Evolutionary conservation across 2,797 vertebrate species (phyloP), one percentile per base, ranked within the genome.

Genomic region (Eulemur rubriventer): DNA sequence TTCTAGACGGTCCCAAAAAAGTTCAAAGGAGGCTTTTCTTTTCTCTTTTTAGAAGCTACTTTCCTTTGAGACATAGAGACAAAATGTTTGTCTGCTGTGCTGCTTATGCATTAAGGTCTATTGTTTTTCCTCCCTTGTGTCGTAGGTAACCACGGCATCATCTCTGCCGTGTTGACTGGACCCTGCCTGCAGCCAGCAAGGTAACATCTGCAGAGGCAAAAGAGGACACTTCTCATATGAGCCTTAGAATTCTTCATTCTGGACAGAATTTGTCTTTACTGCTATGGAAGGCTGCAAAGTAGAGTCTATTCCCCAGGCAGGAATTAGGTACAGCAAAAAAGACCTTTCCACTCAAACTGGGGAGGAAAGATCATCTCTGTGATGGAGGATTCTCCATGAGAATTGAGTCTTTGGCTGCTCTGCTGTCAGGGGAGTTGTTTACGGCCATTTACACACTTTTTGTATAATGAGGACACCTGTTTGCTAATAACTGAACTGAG

Each of bases 381-480:
- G 43, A 89, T 7, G 18, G 57, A 61, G 67, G 35, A 63, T 43
- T 84, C 78, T 89, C 73, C 52, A 24, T n/a, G 61, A 95, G 63
- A 65, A 61, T 0, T 24, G 43, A 38, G 28, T 78, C 43, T 97
- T 65, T 57, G 33, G 38, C 69, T 86, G 89, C 85, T 96, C 30
- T 86, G 50, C 55, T 82, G 17, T 59, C 69, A 12, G 17, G 85
- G 50, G 85, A 82, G 72, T 79, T 81, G 55, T 84, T 81, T 41
- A 38, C 38, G 78, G 43, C 41, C n/a, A 30, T 83, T 57, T 69
- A 61, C 12, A 61, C 12, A 52, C 65, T 80, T 91, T 76, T 26
- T 83, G 43, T 82, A 57, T 93, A 84, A 82, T 88, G 87, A 96
- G 30, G 80, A 96, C 61, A 94, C 93, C 75, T 85, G 86, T 89